phyloP scores from a whole-genome alignment of 2,113 vertebrate species.

The Ctenodactylus gundi region DNA sequence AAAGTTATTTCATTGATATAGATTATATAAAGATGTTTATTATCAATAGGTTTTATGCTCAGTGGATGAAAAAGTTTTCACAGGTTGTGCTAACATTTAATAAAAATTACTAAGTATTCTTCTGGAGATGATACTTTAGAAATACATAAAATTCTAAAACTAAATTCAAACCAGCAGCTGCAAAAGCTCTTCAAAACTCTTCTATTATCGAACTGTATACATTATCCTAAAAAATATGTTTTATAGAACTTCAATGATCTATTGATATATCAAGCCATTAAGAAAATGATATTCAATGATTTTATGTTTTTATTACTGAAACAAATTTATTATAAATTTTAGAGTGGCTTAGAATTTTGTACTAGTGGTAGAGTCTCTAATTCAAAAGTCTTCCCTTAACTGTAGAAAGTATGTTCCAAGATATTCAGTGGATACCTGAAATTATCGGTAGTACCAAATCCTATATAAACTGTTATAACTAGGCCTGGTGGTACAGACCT shows the following conservation, averaged over 20 bases:
- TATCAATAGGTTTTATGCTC: not conserved
- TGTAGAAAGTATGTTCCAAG: not conserved
- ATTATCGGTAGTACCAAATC: too few species aligned
- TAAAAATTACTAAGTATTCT: not conserved
- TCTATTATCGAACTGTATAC: not conserved
- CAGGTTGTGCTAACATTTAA: not conserved
- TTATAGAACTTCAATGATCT: not conserved
- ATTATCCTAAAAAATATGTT: not conserved
- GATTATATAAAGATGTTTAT: not conserved
- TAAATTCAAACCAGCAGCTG: not conserved
- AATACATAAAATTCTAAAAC: not conserved
- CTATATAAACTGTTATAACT: too few species aligned
- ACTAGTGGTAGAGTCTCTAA: not conserved
- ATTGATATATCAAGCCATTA: not conserved
- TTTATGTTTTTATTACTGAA: not conserved
- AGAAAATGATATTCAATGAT: not conserved
- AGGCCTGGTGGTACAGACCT: too few species aligned
- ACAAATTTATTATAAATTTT: constrained; percentile 11
- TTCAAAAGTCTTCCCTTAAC: not conserved
- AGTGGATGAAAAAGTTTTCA: not conserved
- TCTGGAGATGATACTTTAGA: not conserved
- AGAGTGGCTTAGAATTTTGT: not conserved
- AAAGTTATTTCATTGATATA: not conserved
- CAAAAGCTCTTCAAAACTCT: not conserved
- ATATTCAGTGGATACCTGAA: not conserved